Percentiles rank a stretch among this genome's conserved stretches.
These are phyloP conservation scores for Apeira syringaria DNA, from an alignment of 2,888 invertebrate genomes.

Conservation along the genomic window DNA sequence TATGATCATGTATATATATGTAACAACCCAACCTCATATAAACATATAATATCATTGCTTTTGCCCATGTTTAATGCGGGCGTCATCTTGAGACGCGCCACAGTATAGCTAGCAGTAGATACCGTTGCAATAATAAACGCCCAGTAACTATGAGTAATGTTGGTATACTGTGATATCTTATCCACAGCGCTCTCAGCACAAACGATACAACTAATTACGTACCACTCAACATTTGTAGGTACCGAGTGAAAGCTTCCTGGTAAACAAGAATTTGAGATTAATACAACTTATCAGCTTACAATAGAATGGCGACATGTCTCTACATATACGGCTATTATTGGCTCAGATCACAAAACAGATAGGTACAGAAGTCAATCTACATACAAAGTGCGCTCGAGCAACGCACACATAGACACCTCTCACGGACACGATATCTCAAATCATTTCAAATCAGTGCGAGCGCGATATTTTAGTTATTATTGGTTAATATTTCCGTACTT, in stretches of 20 bases:
- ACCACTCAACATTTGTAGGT: constrained; percentile 40
- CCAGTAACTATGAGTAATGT: too few relatives aligned
- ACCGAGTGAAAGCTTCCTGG: constrained; percentile 66
- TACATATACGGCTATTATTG: constrained; percentile 16
- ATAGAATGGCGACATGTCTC: constrained; percentile 26
- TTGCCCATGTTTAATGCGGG: too few relatives aligned
- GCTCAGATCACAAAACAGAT: constrained; percentile 17
- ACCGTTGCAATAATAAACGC: neutral
- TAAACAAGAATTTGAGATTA: constrained; percentile 48
- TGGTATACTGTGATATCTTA: constrained; percentile 16
- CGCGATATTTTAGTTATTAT: too few relatives aligned
- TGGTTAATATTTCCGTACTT: too few relatives aligned
- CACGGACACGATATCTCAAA: too few relatives aligned
- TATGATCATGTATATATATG: too few relatives aligned
- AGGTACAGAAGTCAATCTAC: too few relatives aligned
- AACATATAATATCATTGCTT: too few relatives aligned
- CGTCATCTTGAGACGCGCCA: constrained; percentile 8
- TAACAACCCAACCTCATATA: too few relatives aligned
- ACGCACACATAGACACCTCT: too few relatives aligned
- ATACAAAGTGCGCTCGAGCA: too few relatives aligned
- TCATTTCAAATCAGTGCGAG: too few relatives aligned
- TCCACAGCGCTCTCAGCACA: constrained; percentile 46
- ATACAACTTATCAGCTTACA: constrained; percentile 38
- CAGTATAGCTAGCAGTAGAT: neutral
- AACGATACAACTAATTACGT: constrained; percentile 54